Percentiles rank a stretch among this genome's conserved stretches.
These are phyloP conservation scores for Octomys mimax DNA, from an alignment of 2,797 vertebrate species.

Conservation along the genomic window DNA sequence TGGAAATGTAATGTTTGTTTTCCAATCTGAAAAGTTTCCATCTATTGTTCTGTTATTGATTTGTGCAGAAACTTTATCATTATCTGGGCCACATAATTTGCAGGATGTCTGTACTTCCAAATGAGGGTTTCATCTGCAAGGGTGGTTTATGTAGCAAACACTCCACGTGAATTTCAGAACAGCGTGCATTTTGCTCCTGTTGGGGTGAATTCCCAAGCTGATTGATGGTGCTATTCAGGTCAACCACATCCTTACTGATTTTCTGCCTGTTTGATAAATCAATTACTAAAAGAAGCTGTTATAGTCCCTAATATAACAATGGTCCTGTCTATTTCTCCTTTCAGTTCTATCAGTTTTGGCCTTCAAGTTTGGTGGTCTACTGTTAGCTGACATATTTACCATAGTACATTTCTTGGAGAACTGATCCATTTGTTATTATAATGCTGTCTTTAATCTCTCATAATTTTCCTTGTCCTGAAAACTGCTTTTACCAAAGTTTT, in stretches of 20 bases:
- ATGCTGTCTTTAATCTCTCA: background rate
- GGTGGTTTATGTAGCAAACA: background rate
- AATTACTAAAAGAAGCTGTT: slow-evolving; percentile 31
- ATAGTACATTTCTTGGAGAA: background rate
- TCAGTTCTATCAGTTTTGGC: background rate
- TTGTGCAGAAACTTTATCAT: background rate
- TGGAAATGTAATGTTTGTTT: background rate
- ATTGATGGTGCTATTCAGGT: background rate
- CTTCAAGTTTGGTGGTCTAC: background rate
- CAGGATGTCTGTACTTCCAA: slow-evolving; percentile 4
- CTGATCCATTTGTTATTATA: background rate
- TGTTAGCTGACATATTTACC: background rate
- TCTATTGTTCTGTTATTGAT: background rate
- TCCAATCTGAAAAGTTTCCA: background rate
- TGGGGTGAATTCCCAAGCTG: slow-evolving; percentile 36
- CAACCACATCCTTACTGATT: slow-evolving; percentile 48
- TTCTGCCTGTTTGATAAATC: slow-evolving; percentile 53
- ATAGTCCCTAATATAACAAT: slow-evolving; percentile 1
- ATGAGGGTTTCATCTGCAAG: background rate
- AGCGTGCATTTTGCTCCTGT: background rate
- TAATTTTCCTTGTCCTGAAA: background rate
- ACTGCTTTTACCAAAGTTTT: background rate
- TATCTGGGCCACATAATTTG: slow-evolving; percentile 27
- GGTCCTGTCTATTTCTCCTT: background rate
- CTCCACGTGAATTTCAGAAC: slow-evolving; percentile 1